Conservation (phyloP, 2,797 vertebrate genomes). For the Toxotes lorentzi region DNA sequence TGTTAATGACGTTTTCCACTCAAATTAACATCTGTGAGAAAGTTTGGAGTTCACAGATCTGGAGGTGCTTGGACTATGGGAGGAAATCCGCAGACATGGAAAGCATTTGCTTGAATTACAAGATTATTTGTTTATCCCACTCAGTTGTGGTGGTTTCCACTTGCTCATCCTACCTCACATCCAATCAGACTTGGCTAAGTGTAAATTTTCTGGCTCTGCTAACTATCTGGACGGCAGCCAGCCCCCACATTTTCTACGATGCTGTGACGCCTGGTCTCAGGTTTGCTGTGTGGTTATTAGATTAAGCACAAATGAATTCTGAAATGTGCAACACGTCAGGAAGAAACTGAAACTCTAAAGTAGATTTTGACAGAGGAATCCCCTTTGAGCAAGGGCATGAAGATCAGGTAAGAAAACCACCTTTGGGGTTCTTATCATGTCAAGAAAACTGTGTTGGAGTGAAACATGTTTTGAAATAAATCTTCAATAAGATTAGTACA, state of each 20-base stretch:
- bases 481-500: neutral
- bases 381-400: neutral
- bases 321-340: neutral
- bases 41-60: neutral
- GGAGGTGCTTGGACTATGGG: neutral
- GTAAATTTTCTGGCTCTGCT: neutral
- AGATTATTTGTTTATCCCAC: neutral
- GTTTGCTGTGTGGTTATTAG: neutral
- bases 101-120: neutral
- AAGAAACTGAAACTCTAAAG: conserved; percentile 4
- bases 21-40: neutral
- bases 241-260: neutral
- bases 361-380: conserved; percentile 3
- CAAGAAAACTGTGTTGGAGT: no score
- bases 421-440: no score
- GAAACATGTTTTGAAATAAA: neutral
- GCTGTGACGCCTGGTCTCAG: neutral
- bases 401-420: neutral
- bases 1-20: no score
- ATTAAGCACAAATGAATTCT: neutral
- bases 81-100: neutral
- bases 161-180: neutral
- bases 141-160: neutral
- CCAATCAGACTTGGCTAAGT: neutral
- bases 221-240: no score